Base-by-base conservation (phyloP, 2,888 invertebrate species). In the Tenthredo mesomela region DNA sequence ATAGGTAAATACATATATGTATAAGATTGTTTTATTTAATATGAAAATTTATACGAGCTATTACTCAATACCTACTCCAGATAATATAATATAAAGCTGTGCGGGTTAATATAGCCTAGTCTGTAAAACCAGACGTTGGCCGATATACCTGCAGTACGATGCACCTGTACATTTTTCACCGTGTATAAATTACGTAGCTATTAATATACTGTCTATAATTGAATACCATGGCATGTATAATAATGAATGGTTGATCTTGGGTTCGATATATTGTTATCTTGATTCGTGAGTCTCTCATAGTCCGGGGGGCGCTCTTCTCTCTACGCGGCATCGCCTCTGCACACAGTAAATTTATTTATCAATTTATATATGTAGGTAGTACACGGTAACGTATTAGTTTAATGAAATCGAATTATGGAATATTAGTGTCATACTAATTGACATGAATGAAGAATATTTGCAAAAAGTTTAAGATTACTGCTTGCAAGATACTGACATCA, bases 191-290 rank as follows among this genome's bases (percentile, higher is more conserved):
- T 10, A 43, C 25, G 25, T 25, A 40, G 71, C 15, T 43, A 43
- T 21, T 73, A 43, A 2, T 29, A 40, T 73, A 43, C 40, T 25
- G 43, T 73, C 43, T n/a, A 73, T 73, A 73, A 43, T 73, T 43
- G 71, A 73, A 73, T 73, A 73, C 71, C n/a, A 25, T 73, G 29
- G 43, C 71, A 21, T 29, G 71, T 73, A 73, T 73, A 37, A 21
- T 73, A 73, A 73, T 21, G 71, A 73, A 73, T 43, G 43, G 71
- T 73, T n/a, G 71, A 73, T 73, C 43, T 73, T 43, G 21, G 6
- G 3, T 73, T 9, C 43, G 71, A 73, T 73, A 73, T 73, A 73
- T 43, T n/a, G 71, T 21, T 73, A 73, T 73, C 71, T 73, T 40
- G 71, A 73, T 73, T 73, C 71, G 33, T 33, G 67, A 29, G 67